Conservation (phyloP, 1,140 invertebrate genomes). For the Megalonaias nervosa region DNA sequence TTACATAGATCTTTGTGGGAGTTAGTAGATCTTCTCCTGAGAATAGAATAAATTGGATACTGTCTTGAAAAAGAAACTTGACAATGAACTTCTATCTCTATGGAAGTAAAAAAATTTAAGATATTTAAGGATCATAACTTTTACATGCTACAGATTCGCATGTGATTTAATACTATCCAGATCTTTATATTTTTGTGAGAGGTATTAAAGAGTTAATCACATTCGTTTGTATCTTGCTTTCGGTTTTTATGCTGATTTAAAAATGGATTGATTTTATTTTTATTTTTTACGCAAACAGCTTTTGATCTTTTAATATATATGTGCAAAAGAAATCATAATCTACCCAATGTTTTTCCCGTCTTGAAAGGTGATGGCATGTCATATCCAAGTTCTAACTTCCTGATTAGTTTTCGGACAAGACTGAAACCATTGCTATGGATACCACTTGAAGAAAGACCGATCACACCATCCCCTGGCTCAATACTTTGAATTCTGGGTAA, state of each 20-base stretch:
- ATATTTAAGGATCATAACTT: no score
- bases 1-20: constrained; percentile 94
- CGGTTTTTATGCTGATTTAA: not conserved
- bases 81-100: no score
- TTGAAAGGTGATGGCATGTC: constrained; percentile 86
- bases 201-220: not conserved
- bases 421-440: constrained; percentile 98
- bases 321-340: constrained; percentile 5
- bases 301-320: not conserved
- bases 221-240: not conserved
- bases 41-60: constrained; percentile 18
- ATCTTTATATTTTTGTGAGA: not conserved
- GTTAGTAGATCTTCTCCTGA: constrained; percentile 88
- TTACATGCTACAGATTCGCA: no score
- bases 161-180: no score
- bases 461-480: constrained; percentile 83
- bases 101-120: no score
- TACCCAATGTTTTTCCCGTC: constrained; percentile 73
- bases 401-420: constrained; percentile 89
- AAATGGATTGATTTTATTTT: not conserved
- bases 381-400: constrained; percentile 77
- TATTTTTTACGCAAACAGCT: not conserved
- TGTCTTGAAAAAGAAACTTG: not conserved
- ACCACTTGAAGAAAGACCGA: constrained; percentile 88
- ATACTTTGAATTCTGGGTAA: constrained; percentile 84